A percentile compares a stretch with the other conserved stretches of the same genome.
These are phyloP conservation scores for Numida meleagris DNA, from an alignment of 2,113 vertebrate genomes.

Conservation along the genomic window DNA sequence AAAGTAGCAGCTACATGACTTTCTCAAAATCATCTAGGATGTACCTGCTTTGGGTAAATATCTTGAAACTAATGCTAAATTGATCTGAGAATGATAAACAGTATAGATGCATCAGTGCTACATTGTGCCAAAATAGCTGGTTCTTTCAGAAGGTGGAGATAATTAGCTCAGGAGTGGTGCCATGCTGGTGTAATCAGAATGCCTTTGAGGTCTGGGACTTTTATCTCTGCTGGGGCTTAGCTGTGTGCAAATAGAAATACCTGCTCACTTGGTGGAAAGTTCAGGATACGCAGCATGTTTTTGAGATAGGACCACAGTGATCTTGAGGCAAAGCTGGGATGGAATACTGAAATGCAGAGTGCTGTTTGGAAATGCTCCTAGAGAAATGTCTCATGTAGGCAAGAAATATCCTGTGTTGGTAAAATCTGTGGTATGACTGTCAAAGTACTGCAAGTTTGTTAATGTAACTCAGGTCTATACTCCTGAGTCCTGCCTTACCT, in stretches of 20 bases:
- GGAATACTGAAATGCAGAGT: not conserved
- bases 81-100: not conserved
- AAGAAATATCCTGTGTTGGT: not conserved
- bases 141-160: not conserved
- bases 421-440: not conserved
- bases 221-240: not conserved
- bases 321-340: not conserved
- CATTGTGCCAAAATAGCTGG: not conserved
- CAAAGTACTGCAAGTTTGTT: not conserved
- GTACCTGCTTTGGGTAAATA: not conserved
- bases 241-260: not conserved
- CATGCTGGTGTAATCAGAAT: not conserved
- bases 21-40: not conserved
- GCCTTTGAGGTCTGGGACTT: not conserved
- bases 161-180: not conserved
- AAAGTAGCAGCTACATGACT: not conserved
- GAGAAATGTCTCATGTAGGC: not conserved
- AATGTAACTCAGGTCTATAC: not conserved
- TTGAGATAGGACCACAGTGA: not conserved
- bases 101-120: fast-evolving
- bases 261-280: not conserved
- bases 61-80: not conserved
- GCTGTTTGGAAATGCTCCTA: not conserved
- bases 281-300: not conserved
- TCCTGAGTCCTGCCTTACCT: not conserved